Conservation (phyloP, 2,888 invertebrate genomes). For the Heliconius ethilla region DNA sequence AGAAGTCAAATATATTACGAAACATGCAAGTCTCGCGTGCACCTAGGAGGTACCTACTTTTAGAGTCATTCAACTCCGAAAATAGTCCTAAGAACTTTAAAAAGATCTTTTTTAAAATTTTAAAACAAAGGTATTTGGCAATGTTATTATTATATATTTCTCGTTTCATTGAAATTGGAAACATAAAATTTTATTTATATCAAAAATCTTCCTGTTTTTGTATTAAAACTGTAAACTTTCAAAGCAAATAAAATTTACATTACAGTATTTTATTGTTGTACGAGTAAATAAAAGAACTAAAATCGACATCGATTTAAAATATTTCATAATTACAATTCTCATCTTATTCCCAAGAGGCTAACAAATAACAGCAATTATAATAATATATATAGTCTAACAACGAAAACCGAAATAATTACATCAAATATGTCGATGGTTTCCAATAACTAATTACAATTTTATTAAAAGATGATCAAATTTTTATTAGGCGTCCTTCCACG, state of each 20-base stretch:
- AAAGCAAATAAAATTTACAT: not conserved
- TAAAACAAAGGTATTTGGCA: not conserved
- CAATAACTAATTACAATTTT: constrained; percentile 41
- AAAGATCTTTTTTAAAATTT: not conserved
- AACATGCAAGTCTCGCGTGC: not conserved
- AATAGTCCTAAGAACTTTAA: not conserved
- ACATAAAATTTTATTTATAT: not conserved
- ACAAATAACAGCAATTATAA: not conserved
- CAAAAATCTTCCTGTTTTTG: not conserved
- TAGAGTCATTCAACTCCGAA: constrained; percentile 1
- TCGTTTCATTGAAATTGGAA: not conserved
- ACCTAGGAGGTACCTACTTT: not conserved
- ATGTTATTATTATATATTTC: not conserved
- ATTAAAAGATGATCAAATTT: constrained; percentile 42
- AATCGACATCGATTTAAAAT: not conserved
- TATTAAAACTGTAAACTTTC: not conserved
- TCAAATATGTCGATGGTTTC: constrained; percentile 32
- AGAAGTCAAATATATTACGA: not conserved
- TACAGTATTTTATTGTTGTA: not conserved
- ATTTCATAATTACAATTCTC: not conserved
- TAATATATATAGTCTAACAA: constrained; percentile 1
- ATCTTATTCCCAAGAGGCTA: not conserved
- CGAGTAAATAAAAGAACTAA: not conserved
- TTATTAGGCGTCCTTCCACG: constrained; percentile 47
- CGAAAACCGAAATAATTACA: constrained; percentile 26